Conservation (phyloP, 2,797 vertebrate genomes). For the Delichon dasypus region DNA sequence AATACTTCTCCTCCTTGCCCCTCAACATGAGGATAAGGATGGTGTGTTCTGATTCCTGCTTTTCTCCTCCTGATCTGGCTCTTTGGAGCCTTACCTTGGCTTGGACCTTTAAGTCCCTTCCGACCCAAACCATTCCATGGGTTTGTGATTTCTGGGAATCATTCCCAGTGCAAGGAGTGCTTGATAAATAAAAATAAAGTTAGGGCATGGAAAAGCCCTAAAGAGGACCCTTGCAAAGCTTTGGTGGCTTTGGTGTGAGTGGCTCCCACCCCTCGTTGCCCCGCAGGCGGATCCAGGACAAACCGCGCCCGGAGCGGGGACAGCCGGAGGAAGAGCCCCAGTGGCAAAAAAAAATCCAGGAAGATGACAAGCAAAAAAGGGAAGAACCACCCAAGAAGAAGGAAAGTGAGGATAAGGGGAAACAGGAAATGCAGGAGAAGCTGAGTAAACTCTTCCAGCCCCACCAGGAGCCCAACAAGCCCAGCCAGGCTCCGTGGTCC, state of each 20-base stretch:
- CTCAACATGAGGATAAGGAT: background rate
- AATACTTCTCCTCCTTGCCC: background rate
- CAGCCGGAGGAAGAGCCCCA: slow-evolving; percentile 78
- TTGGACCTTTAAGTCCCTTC: background rate
- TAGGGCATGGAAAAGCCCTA: background rate
- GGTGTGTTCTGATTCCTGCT: background rate
- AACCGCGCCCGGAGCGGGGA: slow-evolving; percentile 68
- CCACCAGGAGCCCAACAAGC: slow-evolving; percentile 78
- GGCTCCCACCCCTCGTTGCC: background rate
- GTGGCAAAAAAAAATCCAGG: slow-evolving; percentile 82
- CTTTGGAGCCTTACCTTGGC: background rate
- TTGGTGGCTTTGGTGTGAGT: background rate
- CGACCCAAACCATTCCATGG: background rate
- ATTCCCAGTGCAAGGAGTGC: background rate
- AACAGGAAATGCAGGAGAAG: slow-evolving; percentile 85
- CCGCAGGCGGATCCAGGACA: slow-evolving; percentile 73
- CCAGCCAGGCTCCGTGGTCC: slow-evolving; percentile 79
- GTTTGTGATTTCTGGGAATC: background rate
- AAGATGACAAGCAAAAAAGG: slow-evolving; percentile 79
- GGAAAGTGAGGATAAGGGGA: slow-evolving; percentile 76
- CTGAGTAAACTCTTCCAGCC: slow-evolving; percentile 86
- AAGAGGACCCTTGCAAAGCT: background rate
- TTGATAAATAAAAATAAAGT: background rate
- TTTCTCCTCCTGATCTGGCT: background rate
- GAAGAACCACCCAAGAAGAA: slow-evolving; percentile 79